Evolutionary conservation across 2,113 vertebrate species (phyloP), one percentile per base, ranked within the genome.

Genomic region (Pseudopodoces humilis): DNA sequence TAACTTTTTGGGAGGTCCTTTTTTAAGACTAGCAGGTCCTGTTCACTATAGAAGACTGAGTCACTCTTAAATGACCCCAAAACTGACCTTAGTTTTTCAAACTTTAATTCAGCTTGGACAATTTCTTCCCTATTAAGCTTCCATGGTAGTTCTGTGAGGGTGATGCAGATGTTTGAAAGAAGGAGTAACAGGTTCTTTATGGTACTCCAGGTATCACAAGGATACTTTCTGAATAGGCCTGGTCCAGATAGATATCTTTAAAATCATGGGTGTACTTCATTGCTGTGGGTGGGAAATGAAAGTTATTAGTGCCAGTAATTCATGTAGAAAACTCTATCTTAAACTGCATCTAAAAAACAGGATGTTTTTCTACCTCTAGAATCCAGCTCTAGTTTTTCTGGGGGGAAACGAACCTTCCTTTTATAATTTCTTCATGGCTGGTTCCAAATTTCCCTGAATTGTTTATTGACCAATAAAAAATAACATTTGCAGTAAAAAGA

Each of bases 391-490:
- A 85, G 76, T 69, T 84, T 95, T 71, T 21, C 0, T 1, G 37
- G 39, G 41, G 78, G 30, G 41, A 35, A 65, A 37, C n/a, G 91
- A 83, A 93, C 87, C 59, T 95, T 88, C 63, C 75, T 83, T 52
- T 88, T 90, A 77, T 5, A 91, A 81, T 83, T 27, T 80, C 47
- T 83, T 89, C 43, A 52, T 0, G 3, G 24, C 55, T 80, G 55
- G 27, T 74, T 90, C 71, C 75, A 88, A 90, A 86, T 92, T 95
- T 94, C 93, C 94, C 87, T 93, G 78, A 83, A 91, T 96, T 96
- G 82, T 94, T 96, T 90, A 62, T 37, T 94, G 83, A 39, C 31
- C 4, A 87, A 53, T 80, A 33, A 72, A 90, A 81, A 74, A 74
- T 31, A 83, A 65, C 25, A 63, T 82, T 50, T 87, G 55, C 15